A percentile compares a stretch with the other conserved stretches of the same genome.
Conservation (phyloP, 2,888 invertebrate genomes). For the Aleiodes testaceus region DNA sequence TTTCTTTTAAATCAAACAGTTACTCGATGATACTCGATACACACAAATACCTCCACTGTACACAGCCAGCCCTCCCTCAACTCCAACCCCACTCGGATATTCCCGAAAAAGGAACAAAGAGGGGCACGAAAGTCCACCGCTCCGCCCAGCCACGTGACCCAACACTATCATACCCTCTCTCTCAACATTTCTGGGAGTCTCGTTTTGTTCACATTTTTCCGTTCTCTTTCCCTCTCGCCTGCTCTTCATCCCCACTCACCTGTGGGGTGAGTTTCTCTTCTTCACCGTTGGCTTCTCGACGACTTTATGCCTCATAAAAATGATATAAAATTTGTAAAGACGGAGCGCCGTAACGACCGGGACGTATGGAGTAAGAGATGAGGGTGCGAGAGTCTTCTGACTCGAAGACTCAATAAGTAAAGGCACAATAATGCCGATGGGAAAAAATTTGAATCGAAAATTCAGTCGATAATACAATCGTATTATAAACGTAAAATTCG, state of each 20-base stretch:
- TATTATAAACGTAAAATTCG: slow-evolving; percentile 58
- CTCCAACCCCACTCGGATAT: neutral
- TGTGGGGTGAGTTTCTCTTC: slow-evolving; percentile 49
- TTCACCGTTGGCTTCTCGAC: slow-evolving; percentile 66
- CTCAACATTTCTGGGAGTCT: slow-evolving; percentile 43
- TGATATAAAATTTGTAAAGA: slow-evolving; percentile 73
- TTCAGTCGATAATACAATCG: slow-evolving; percentile 56
- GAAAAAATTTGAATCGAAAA: slow-evolving; percentile 2
- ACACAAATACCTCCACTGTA: slow-evolving; percentile 11
- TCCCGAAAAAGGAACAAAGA: neutral
- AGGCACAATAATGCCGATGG: slow-evolving; percentile 28
- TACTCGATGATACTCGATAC: slow-evolving; percentile 58
- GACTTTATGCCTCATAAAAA: slow-evolving; percentile 73
- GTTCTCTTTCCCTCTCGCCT: slow-evolving; percentile 50
- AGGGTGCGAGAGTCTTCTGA: slow-evolving; percentile 46
- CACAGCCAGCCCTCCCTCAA: slow-evolving; percentile 7
- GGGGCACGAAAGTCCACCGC: slow-evolving; percentile 23
- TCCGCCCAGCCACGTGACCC: slow-evolving; percentile 40
- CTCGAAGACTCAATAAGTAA: slow-evolving; percentile 53
- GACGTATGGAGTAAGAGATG: slow-evolving; percentile 61
- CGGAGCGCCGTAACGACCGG: slow-evolving; percentile 68
- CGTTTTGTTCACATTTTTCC: slow-evolving; percentile 42
- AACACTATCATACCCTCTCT: neutral
- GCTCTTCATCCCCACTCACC: slow-evolving; percentile 24
- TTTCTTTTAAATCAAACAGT: slow-evolving; percentile 64